A percentile compares a stretch with the other conserved stretches of the same genome.
These are phyloP conservation scores for Zaprionus camerounensis DNA, from an alignment of 1,140 invertebrate genomes.

Conservation along the genomic window DNA sequence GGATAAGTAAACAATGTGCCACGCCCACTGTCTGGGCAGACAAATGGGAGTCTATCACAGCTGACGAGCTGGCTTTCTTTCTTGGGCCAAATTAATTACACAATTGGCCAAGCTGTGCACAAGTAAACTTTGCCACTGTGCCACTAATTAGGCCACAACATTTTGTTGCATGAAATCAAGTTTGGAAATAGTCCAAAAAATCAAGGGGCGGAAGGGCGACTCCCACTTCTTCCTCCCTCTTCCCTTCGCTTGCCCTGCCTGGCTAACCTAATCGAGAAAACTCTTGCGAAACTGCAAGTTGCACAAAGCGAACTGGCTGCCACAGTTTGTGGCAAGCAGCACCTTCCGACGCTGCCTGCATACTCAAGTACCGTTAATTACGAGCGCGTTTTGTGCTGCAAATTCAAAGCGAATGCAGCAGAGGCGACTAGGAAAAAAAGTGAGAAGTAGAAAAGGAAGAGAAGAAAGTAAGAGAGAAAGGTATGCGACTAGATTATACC, in stretches of 20 bases:
- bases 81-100: conserved; percentile 34
- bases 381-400: conserved; percentile 1
- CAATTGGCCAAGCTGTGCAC: conserved; percentile 16
- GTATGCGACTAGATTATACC: not conserved
- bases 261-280: not conserved
- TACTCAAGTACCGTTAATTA: conserved; percentile 29
- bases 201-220: not conserved
- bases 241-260: rapidly evolving
- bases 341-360: conserved; percentile 23
- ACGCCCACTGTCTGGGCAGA: conserved; percentile 27
- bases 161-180: conserved; percentile 14
- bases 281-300: conserved; percentile 12
- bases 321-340: conserved; percentile 23
- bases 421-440: not conserved
- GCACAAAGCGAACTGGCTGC: not conserved
- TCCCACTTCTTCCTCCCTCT: not conserved
- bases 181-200: conserved; percentile 21
- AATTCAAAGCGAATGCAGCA: not conserved
- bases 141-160: conserved; percentile 39
- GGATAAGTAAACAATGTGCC: not conserved
- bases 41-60: conserved; percentile 56
- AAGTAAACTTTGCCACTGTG: conserved; percentile 3
- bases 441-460: not conserved
- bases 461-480: not conserved
- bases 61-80: conserved; percentile 29